Evolutionary conservation across 2,797 vertebrate genomes (phyloP), one percentile per base, ranked within the genome.

Genomic region (Gephyroberyx darwinii): DNA sequence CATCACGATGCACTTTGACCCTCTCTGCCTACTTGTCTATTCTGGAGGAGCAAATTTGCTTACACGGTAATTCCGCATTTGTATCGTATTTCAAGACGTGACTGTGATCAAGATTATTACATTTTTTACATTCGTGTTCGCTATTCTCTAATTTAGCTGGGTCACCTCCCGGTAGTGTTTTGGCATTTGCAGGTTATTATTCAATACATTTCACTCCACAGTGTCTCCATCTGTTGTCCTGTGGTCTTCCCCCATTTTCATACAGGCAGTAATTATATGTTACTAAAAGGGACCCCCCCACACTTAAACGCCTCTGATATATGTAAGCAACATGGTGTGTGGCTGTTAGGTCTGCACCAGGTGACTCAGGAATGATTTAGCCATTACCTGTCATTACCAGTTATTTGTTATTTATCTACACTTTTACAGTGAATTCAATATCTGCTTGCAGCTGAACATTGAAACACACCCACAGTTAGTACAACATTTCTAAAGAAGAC

Each of bases 31-130:
- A 59, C 33, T 69, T 22, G 20, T 59, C 20, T 30, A 22, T 10
- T 71, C 55, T 61, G n/a, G 52, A 65, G 47, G 47, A 74, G 3
- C 26, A 58, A 14, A 14, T 66, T 54, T 74, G 16, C 68, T 12
- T 45, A n/a, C 1, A 74, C 90, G 88, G 89, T 91, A 89, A 82
- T 61, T 69, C 63, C 19, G 7, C 9, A 52, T 62, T 26, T 66
- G 4, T 26, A 19, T 13, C 0, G 0, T 8, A 17, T 64, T 60
- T 65, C 0, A 26, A 5, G 19, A 45, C 14, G 33, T 20, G 6
- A 39, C 17, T 57, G 16, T 4, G 3, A 2, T 50, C 19, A 50
- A 50, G 6, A 50, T 6, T 50, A 10, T 50, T 19, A 5, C 63
- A 4, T 33, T 54, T 3, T 39, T 67, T 59, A 62, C 47, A 2